Evolutionary conservation across 2,888 invertebrate genomes (phyloP).

Genomic region (Monopis laevigella): DNA sequence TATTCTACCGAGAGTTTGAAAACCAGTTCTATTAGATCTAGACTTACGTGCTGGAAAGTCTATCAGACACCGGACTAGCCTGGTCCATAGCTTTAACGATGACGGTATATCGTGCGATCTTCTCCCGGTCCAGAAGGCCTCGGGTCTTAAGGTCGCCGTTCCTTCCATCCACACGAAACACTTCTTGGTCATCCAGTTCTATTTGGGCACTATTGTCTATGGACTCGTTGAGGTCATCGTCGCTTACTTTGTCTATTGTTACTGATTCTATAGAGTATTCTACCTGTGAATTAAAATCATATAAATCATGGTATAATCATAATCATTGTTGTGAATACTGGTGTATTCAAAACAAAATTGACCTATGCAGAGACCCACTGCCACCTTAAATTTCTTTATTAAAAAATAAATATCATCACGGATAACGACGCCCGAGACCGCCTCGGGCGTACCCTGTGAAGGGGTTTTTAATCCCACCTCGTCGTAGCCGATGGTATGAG

Average conservation of each 20-base stretch:
- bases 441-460: no score
- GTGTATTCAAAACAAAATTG: no score
- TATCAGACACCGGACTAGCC: slow-evolving; percentile 79
- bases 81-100: slow-evolving; percentile 88
- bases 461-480: no score
- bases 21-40: no score
- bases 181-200: slow-evolving; percentile 70
- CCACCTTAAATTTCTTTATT: no score
- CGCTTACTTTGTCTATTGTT: slow-evolving; percentile 54
- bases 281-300: slow-evolving; percentile 54
- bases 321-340: no score
- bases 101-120: slow-evolving; percentile 83
- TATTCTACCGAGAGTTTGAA: no score
- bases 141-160: slow-evolving; percentile 89
- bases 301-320: no score
- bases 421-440: no score
- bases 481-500: no score
- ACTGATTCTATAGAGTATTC: slow-evolving; percentile 82
- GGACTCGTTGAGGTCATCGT: slow-evolving; percentile 42
- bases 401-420: no score
- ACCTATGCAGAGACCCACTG: no score
- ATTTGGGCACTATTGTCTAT: slow-evolving; percentile 28
- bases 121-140: slow-evolving; percentile 86
- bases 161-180: slow-evolving; percentile 86
- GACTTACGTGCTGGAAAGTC: slow-evolving; percentile 76